Base-by-base conservation (phyloP, 2,888 invertebrate species). In the Tetranychus piercei region DNA sequence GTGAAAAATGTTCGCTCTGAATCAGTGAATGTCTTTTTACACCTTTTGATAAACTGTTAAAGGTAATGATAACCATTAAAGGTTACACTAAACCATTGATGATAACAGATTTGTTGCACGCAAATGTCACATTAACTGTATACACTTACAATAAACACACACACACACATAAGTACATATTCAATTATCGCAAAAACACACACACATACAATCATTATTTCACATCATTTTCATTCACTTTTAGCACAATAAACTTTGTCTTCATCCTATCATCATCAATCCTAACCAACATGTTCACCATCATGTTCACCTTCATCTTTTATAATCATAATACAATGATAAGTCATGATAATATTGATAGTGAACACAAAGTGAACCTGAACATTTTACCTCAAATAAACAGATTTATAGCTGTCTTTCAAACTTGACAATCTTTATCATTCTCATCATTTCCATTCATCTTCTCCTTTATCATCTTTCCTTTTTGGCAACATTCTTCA, bases 31-130 rank as follows among this genome's bases (percentile, higher is more conserved):
- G 55, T 55, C 55, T 55, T 15, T 55, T 55, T 55, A 55, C 55
- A 55, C 55, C 55, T 55, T 55, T 34, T 34, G 34, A 34, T 34
- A 34, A 34, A 34, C 34, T 34, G 34, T 34, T 15, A 55, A 8
- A 55, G 55, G 55, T 55, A 55, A 55, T 55, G 55, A 55, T 55
- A 55, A 55, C 55, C 55, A 55, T 55, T 55, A 55, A 55, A 55
- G 55, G 55, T 55, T 55, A 55, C 55, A 55, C 55, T 55, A 55
- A 55, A 55, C 55, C 55, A 55, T 9, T 55, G 55, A 55, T 55
- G 55, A 55, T 55, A 55, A 55, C 55, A 55, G 55, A 55, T 55
- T 55, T 55, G 34, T 55, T 15, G 9, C 55, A 55, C 55, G 55
- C 55, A 55, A 55, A 55, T 55, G 55, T 55, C 55, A 55, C 55